phyloP scores from a whole-genome alignment of 2,797 vertebrate species.

The Amazona ochrocephala region DNA sequence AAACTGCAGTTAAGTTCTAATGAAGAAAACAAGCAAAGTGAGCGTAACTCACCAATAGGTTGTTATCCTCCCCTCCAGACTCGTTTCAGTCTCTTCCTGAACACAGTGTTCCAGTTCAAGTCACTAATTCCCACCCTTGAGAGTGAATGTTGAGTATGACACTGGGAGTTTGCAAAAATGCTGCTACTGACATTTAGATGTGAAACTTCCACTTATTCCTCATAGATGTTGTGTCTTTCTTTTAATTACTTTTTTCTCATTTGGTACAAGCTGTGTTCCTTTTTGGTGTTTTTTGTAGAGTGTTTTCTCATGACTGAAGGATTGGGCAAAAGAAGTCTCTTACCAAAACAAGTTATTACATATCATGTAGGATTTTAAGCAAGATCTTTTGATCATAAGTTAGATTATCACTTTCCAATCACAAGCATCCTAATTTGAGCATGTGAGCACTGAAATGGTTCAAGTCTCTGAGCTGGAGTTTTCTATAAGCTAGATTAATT shows the following conservation, averaged over 20 bases:
- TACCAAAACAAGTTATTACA: background rate
- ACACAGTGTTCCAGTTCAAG: background rate
- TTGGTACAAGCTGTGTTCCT: background rate
- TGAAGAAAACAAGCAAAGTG: conserved; percentile 34
- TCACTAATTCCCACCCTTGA: background rate
- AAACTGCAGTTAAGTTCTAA: conserved; percentile 14
- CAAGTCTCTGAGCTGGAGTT: background rate
- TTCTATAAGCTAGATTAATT: background rate
- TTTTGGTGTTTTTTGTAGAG: background rate
- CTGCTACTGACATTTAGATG: background rate
- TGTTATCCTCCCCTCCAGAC: conserved; percentile 10
- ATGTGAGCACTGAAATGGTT: background rate
- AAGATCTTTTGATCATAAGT: background rate
- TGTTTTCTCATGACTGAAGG: background rate
- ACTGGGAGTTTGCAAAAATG: background rate
- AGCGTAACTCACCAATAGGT: background rate
- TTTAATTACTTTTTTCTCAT: background rate
- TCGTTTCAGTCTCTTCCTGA: background rate
- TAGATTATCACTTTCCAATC: background rate
- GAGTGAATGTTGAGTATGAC: background rate
- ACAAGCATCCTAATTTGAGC: background rate
- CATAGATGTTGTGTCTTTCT: background rate
- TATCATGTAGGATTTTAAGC: background rate
- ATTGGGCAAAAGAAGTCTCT: background rate
- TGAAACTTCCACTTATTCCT: background rate